These are phyloP conservation scores for Pseudobourletiella spinata DNA, from an alignment of 1,140 invertebrate species.

Conservation along the genomic window DNA sequence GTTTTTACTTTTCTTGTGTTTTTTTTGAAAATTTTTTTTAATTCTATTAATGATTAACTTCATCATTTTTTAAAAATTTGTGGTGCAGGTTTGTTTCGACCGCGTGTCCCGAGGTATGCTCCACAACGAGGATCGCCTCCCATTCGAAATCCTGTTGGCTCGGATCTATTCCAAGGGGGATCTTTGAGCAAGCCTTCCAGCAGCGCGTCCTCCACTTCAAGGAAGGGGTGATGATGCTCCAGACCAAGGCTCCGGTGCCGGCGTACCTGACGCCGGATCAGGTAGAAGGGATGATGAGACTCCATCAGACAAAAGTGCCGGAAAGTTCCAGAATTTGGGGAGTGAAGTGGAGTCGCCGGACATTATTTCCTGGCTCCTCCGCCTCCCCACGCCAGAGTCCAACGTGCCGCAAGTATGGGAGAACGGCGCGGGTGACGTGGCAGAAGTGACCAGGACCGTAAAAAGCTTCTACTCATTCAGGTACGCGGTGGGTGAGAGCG, in stretches of 20 bases:
- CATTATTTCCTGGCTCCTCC: conserved; percentile 78
- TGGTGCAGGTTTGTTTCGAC: conserved; percentile 71
- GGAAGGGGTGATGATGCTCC: conserved; percentile 64
- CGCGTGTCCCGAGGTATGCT: conserved; percentile 94
- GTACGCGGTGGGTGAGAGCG: too few relatives aligned
- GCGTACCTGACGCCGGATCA: conserved; percentile 63
- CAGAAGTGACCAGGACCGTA: conserved; percentile 18
- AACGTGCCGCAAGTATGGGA: conserved; percentile 88
- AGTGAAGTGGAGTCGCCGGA: conserved; percentile 65
- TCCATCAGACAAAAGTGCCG: conserved; percentile 56
- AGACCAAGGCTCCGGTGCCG: conserved; percentile 2
- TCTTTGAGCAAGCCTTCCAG: conserved; percentile 83
- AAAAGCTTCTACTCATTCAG: conserved; percentile 27
- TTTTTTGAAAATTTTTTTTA: too few relatives aligned
- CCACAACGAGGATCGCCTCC: conserved; percentile 87
- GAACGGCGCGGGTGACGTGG: conserved; percentile 43
- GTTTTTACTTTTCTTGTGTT: neutral
- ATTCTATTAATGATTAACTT: neutral
- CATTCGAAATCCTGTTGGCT: conserved; percentile 85
- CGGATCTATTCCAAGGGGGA: conserved; percentile 86
- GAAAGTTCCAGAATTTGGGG: conserved; percentile 72
- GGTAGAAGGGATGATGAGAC: conserved; percentile 63
- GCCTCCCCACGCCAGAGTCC: conserved; percentile 79
- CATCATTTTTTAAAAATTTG: conserved; percentile 28
- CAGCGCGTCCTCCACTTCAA: conserved; percentile 89